These are phyloP conservation scores for Paracentrotus lividus DNA, from an alignment of 53 echinoderm and acorn worm species.

Conservation along the genomic window DNA sequence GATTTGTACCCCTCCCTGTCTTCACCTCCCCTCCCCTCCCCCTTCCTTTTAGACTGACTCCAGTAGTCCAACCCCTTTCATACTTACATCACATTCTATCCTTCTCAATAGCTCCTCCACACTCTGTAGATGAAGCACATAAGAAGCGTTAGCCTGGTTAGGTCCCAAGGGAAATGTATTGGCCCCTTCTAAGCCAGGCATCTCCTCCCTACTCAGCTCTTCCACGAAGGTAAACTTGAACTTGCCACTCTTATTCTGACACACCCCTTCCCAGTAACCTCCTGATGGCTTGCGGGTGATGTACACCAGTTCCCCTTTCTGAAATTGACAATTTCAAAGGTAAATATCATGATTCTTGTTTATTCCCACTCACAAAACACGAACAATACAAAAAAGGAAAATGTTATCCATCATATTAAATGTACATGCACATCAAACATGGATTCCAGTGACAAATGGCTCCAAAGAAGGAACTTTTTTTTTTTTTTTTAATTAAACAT, in stretches of 20 bases:
- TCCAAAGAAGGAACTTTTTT: too few species aligned
- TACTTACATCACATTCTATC: slow-evolving; percentile 88
- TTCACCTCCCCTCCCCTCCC: background rate
- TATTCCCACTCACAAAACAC: too few species aligned
- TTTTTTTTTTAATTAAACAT: too few species aligned
- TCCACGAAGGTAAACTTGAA: slow-evolving; percentile 92
- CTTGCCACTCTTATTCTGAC: slow-evolving; percentile 85
- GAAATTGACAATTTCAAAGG: background rate
- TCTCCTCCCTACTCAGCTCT: slow-evolving; percentile 79
- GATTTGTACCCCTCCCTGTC: too few species aligned
- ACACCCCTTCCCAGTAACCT: slow-evolving; percentile 88
- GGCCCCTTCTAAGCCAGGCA: slow-evolving; percentile 75
- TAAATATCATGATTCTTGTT: too few species aligned
- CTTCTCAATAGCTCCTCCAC: slow-evolving; percentile 85
- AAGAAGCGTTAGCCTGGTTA: slow-evolving; percentile 58
- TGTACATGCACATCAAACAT: too few species aligned
- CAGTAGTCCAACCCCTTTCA: background rate
- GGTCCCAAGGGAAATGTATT: slow-evolving; percentile 46
- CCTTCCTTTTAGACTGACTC: background rate
- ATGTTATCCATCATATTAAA: too few species aligned
- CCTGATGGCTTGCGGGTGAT: slow-evolving; percentile 78
- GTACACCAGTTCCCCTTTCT: slow-evolving; percentile 92
- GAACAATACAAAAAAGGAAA: too few species aligned
- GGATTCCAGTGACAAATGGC: too few species aligned
- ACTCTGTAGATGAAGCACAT: slow-evolving; percentile 71